Percentiles rank a stretch among this genome's conserved stretches.
phyloP scores from a whole-genome alignment of 2,888 invertebrate species.

The Tupiocoris notatus region DNA sequence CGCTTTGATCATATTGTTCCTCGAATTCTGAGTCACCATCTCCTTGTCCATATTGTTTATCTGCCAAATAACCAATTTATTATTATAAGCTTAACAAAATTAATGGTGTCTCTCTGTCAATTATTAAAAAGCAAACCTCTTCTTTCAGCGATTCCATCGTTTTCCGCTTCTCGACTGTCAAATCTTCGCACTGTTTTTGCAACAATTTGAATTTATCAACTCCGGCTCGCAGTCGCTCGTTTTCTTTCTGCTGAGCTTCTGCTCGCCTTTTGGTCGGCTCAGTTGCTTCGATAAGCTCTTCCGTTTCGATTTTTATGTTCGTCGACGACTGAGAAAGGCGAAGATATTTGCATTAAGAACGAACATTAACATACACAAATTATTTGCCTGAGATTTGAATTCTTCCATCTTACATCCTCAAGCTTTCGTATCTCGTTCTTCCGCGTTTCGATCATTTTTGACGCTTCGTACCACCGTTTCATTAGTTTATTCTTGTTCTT shows the following conservation, averaged over 20 bases:
- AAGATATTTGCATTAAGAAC: not conserved
- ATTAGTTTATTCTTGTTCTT: conserved; percentile 55
- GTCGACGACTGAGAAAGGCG: conserved; percentile 5
- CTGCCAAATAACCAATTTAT: too few species aligned
- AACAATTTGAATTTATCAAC: conserved; percentile 27
- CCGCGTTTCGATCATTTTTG: conserved; percentile 46
- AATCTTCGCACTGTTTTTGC: conserved; percentile 20
- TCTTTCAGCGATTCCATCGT: conserved; percentile 3
- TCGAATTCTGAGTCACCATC: conserved; percentile 22
- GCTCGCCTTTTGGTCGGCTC: conserved; percentile 26
- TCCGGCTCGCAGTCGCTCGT: conserved; percentile 2
- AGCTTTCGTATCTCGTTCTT: conserved; percentile 42
- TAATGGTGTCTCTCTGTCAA: not conserved
- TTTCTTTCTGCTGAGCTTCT: conserved; percentile 10
- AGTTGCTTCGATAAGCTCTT: conserved; percentile 25
- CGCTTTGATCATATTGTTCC: conserved; percentile 11
- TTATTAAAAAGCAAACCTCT: conserved; percentile 2
- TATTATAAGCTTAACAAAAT: too few species aligned
- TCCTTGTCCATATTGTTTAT: conserved; percentile 21
- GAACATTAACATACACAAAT: too few species aligned
- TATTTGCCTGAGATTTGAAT: too few species aligned
- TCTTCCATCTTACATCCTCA: conserved; percentile 40
- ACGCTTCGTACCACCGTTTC: conserved; percentile 48
- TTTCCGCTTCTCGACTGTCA: conserved; percentile 38
- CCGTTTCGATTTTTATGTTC: conserved; percentile 17